Evolutionary conservation across 2,888 invertebrate species (phyloP).

Genomic region (Eupithecia inturbata): DNA sequence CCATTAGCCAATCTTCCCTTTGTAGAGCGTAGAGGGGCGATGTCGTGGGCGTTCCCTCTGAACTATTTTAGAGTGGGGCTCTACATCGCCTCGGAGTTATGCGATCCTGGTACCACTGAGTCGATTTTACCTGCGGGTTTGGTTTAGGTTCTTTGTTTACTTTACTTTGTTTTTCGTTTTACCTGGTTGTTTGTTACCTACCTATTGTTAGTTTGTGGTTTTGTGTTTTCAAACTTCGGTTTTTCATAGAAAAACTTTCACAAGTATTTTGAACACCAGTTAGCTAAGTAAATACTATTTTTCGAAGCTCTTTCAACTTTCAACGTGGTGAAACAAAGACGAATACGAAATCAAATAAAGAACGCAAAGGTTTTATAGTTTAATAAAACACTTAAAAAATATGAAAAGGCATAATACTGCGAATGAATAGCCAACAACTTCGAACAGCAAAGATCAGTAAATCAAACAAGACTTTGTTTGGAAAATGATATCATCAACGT

Average conservation of each 20-base stretch:
- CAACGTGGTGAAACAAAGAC: neutral
- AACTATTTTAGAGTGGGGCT: conserved; percentile 35
- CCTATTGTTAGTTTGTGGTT: neutral
- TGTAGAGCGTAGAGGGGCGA: conserved; percentile 57
- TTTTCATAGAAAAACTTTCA: neutral
- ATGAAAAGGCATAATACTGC: neutral
- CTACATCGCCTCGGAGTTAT: conserved; percentile 49
- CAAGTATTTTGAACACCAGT: neutral
- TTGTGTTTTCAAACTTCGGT: neutral
- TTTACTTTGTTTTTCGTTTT: conserved; percentile 1
- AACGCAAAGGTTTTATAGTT: neutral
- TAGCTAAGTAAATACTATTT: neutral
- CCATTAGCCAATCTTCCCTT: conserved; percentile 45
- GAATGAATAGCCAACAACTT: neutral
- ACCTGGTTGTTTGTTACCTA: neutral
- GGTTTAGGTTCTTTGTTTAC: conserved; percentile 20
- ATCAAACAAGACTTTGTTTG: neutral
- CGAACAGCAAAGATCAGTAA: neutral
- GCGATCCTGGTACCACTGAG: conserved; percentile 67
- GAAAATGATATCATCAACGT: neutral
- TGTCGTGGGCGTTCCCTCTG: conserved; percentile 62
- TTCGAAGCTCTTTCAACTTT: neutral
- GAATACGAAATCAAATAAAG: neutral
- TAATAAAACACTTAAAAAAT: neutral
- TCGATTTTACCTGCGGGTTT: conserved; percentile 61